These are phyloP conservation scores for Holcopasites calliopsidis DNA, from an alignment of 1,140 invertebrate species.

Conservation along the genomic window DNA sequence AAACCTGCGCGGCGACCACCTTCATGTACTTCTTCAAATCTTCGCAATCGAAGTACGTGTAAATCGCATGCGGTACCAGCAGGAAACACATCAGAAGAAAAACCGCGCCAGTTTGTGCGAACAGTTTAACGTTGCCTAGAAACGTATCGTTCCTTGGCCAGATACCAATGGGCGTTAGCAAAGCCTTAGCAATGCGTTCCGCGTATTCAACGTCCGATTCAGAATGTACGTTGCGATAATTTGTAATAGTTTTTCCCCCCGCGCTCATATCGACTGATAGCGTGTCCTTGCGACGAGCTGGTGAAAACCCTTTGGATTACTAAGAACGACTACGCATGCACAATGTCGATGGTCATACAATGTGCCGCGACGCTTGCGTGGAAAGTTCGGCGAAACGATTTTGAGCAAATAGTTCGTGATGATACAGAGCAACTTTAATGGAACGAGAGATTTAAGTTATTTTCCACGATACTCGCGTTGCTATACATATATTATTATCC, in stretches of 20 bases:
- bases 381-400: background rate
- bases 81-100: constrained; percentile 71
- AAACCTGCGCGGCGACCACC: constrained; percentile 72
- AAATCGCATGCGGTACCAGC: constrained; percentile 68
- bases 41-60: constrained; percentile 70
- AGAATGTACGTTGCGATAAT: constrained; percentile 59
- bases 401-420: background rate
- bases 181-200: constrained; percentile 60
- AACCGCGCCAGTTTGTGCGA: constrained; percentile 57
- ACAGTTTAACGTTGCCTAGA: constrained; percentile 43
- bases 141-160: constrained; percentile 66
- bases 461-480: background rate
- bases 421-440: background rate
- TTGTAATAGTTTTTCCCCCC: background rate
- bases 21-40: constrained; percentile 72
- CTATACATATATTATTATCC: background rate
- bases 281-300: background rate
- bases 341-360: no score
- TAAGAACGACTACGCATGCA: background rate
- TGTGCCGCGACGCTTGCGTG: constrained; percentile 22
- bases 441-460: background rate
- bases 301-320: background rate
- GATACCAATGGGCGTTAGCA: constrained; percentile 71
- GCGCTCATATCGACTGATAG: background rate
- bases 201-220: constrained; percentile 65